Evolutionary conservation across 2,797 vertebrate genomes (phyloP), one percentile per base, ranked within the genome.

Genomic region (Podarcis lilfordi): DNA sequence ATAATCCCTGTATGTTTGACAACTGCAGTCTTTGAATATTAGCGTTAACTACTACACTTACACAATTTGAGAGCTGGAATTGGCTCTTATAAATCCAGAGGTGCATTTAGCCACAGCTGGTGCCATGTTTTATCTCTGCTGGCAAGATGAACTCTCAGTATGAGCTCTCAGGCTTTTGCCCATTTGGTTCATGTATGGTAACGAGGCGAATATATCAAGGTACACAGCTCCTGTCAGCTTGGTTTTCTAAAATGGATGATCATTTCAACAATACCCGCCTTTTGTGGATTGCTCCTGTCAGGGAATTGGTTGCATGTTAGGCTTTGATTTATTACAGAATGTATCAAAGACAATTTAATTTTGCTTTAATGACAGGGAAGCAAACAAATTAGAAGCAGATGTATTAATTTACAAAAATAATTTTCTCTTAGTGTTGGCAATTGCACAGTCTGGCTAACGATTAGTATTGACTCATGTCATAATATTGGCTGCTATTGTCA

Each of bases 301-400:
- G 77, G 35, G 21, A 35, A 2, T 25, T 55, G 90, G 68, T 88
- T 86, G 59, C 0, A 0, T 17, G 55, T 40, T 81, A 85, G 68
- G 9, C 40, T 84, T 92, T 91, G 84, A 84, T 91, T 89, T 92
- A 74, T 84, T 88, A 79, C 11, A 5, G 79, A 88, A 88, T 68
- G 66, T 87, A 66, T 66, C 35, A 23, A 78, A 90, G 89, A 89
- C 4, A 6, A 75, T 82, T 81, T 83, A 50, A 92, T 81, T 93
- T 89, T 85, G 76, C 76, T 76, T 85, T 93, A 91, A 92, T 45
- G 74, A 83, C 84, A 88, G 25, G 64, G 91, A 90, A 85, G 66
- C 89, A 88, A 92, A 84, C 80, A 92, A 89, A 92, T 88, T 72
- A 13, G 64, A 80, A 84, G 75, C 29, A 27, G 88, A 82, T 91